Conservation (phyloP, 2,113 vertebrate genomes). For the Phalacrocorax brasilianus region DNA sequence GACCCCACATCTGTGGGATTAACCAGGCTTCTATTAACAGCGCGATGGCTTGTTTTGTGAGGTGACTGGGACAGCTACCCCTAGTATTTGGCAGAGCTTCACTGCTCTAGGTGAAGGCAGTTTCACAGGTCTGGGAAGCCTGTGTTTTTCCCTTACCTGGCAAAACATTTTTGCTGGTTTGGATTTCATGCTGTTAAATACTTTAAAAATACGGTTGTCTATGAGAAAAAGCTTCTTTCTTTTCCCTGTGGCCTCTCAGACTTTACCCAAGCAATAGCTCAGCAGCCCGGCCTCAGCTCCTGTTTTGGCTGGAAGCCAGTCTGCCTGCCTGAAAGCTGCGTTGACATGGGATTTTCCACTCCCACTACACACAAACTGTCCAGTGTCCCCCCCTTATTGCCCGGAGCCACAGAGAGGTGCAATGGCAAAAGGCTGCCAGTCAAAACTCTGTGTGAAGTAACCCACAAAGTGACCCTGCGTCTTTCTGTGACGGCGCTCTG, state of each 20-base stretch:
- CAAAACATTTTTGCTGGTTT: neutral
- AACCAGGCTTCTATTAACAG: neutral
- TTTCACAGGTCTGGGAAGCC: neutral
- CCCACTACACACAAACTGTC: neutral
- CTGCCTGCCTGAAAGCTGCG: neutral
- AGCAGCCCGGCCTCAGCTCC: neutral
- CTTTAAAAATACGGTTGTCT: neutral
- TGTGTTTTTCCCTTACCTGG: neutral
- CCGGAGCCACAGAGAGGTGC: neutral
- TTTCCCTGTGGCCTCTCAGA: neutral
- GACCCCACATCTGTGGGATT: neutral
- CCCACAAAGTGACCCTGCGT: accelerated
- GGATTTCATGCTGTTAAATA: neutral
- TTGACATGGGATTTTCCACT: neutral
- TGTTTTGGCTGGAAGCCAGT: neutral
- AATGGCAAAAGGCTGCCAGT: neutral
- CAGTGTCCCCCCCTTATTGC: neutral
- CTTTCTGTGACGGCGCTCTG: neutral
- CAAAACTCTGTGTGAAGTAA: neutral
- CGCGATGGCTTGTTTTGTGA: neutral
- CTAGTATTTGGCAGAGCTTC: neutral
- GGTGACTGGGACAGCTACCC: neutral
- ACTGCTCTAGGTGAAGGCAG: neutral
- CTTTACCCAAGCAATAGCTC: neutral
- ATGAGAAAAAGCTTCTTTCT: neutral